phyloP scores from a whole-genome alignment of 2,113 vertebrate species.

The Todiramphus saurophagus region DNA sequence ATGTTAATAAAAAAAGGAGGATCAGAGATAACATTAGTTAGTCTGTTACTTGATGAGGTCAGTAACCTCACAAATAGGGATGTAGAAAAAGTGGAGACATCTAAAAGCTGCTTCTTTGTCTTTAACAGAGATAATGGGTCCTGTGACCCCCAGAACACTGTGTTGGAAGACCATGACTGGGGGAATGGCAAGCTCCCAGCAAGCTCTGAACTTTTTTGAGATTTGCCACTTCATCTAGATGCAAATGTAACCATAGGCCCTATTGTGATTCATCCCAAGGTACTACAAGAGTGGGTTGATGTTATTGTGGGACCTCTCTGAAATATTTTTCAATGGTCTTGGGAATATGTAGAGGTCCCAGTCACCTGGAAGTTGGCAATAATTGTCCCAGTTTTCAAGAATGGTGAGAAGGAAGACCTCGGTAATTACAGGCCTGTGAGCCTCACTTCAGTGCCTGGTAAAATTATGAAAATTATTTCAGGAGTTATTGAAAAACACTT shows the following conservation, averaged over 20 bases:
- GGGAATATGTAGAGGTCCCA: neutral
- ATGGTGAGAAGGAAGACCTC: too few species aligned
- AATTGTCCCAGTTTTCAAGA: neutral
- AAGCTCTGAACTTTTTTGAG: neutral
- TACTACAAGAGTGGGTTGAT: neutral
- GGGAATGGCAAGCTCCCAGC: neutral
- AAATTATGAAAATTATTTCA: too few species aligned
- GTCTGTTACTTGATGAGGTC: neutral
- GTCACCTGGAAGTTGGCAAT: neutral
- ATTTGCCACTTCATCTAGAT: neutral
- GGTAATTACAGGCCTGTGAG: too few species aligned
- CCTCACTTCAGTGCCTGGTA: too few species aligned
- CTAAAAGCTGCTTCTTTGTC: neutral
- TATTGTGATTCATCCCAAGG: neutral
- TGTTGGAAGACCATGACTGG: neutral
- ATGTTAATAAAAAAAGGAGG: neutral
- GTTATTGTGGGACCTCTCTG: too few species aligned
- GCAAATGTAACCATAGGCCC: neutral
- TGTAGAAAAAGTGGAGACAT: fast-evolving
- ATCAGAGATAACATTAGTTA: neutral
- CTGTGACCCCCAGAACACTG: fast-evolving
- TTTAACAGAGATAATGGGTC: neutral
- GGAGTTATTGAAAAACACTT: too few species aligned
- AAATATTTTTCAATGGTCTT: neutral
- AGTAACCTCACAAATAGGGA: neutral